phyloP scores from a whole-genome alignment of 2,797 vertebrate species.

The Propithecus perrieri region DNA sequence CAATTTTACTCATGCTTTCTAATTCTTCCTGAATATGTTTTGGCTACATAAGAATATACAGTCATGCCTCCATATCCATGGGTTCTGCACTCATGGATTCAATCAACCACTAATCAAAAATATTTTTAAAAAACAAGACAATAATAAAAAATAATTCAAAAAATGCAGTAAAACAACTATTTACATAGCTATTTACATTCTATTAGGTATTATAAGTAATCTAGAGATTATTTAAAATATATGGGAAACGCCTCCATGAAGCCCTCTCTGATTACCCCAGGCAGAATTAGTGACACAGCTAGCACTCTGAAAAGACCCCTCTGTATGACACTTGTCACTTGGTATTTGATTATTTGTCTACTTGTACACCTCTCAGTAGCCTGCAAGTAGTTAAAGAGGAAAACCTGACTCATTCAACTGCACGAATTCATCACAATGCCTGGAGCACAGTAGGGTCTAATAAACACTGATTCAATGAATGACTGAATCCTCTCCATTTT shows the following conservation, averaged over 20 bases:
- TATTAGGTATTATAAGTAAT: neutral
- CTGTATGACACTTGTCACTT: neutral
- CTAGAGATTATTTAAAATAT: neutral
- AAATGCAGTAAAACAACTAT: neutral
- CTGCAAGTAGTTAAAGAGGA: neutral
- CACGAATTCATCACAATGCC: neutral
- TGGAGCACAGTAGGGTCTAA: fast-evolving
- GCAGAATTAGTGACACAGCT: neutral
- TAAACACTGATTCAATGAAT: neutral
- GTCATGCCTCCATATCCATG: neutral
- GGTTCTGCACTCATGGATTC: neutral
- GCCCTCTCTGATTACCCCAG: neutral
- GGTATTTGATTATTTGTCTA: neutral
- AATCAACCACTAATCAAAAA: neutral
- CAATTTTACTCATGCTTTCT: neutral
- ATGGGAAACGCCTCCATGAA: neutral
- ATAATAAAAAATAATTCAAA: neutral
- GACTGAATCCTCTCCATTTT: too few species aligned
- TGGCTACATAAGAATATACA: neutral
- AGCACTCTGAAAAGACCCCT: neutral
- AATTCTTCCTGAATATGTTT: neutral
- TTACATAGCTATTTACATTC: neutral
- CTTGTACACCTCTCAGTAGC: neutral
- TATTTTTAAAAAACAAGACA: neutral
- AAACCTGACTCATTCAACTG: neutral